Base-by-base conservation (phyloP, 2,888 invertebrate genomes). In the Eupithecia abbreviata region DNA sequence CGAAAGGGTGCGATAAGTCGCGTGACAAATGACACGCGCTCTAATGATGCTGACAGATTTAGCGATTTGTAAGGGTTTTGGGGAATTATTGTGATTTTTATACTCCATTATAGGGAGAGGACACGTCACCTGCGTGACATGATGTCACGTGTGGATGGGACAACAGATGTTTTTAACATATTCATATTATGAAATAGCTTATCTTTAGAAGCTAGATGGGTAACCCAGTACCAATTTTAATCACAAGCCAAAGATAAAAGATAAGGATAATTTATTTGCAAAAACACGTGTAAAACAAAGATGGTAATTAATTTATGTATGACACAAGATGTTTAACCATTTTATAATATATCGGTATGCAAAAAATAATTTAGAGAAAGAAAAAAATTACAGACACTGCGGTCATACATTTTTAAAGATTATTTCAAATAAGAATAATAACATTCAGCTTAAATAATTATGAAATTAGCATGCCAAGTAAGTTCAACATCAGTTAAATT, bases 1-100 rank as follows among this genome's bases (percentile, higher is more conserved):
- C 87, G 85, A 85, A 87, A 87, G 86, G 85, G 86, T 84, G 90
- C 85, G 90, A 88, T 90, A 90, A 90, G 88, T 87, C 86, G 85
- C 83, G 87, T 90, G 90, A 91, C 89, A 89, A 91, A 91, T 87
- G 90, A 87, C 84, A 80, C 81, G 76, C 78, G 83, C 79, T 12
- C 90, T 91, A 90, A 91, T 90, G 90, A 90, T 90, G 87, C 82
- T 75, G 81, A 82, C 79, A 85, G 85, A 81, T 84, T 85, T 82
- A 80, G 80, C 82, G 80, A 81, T 83, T 78, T 72, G 69, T 47
- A 5, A 69, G 69, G 69, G 69, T 69, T 69, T 68, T 45, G 12
- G 66, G 41, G 43, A 55, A 65, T 58, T 43, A 65, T 47, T 58
- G 65, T 66, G 58, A 65, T 62, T 45, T 65, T 62, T 73, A 15